Evolutionary conservation across 2,888 invertebrate genomes (phyloP).

Genomic region (Papilio demoleus): DNA sequence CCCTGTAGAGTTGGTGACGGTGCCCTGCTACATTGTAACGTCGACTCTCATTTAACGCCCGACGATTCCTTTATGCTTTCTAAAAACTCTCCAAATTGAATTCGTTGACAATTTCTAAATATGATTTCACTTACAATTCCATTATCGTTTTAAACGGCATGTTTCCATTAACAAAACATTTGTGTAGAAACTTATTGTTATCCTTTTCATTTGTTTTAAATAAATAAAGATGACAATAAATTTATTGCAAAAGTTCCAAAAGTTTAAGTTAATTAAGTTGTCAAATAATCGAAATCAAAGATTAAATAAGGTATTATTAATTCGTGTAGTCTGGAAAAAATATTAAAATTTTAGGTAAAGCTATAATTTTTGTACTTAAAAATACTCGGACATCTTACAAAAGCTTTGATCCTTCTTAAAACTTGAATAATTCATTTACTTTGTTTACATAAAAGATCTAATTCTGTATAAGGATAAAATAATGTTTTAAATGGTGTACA

Average conservation of each 20-base stretch:
- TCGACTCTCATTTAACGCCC: constrained; percentile 58
- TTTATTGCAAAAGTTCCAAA: too few species aligned
- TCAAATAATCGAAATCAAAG: too few species aligned
- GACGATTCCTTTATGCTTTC: constrained; percentile 62
- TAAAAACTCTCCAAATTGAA: constrained; percentile 53
- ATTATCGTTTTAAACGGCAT: not conserved
- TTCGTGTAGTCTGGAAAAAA: too few species aligned
- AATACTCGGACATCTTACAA: not conserved
- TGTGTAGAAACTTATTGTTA: not conserved
- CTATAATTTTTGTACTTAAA: not conserved
- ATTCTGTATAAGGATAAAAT: constrained; percentile 12
- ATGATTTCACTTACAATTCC: constrained; percentile 54
- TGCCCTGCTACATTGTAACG: constrained; percentile 42
- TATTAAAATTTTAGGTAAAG: not conserved
- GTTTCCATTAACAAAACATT: constrained; percentile 32
- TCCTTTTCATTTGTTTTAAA: not conserved
- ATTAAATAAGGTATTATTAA: too few species aligned
- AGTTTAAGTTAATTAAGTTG: too few species aligned
- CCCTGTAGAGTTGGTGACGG: constrained; percentile 44
- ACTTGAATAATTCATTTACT: constrained; percentile 37
- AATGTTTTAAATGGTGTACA: constrained; percentile 13
- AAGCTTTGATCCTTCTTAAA: not conserved
- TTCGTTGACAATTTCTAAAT: constrained; percentile 58
- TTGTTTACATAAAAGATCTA: constrained; percentile 27
- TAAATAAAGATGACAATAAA: not conserved